Evolutionary conservation across 2,113 vertebrate genomes (phyloP).

Genomic region (Epinephelus lanceolatus): DNA sequence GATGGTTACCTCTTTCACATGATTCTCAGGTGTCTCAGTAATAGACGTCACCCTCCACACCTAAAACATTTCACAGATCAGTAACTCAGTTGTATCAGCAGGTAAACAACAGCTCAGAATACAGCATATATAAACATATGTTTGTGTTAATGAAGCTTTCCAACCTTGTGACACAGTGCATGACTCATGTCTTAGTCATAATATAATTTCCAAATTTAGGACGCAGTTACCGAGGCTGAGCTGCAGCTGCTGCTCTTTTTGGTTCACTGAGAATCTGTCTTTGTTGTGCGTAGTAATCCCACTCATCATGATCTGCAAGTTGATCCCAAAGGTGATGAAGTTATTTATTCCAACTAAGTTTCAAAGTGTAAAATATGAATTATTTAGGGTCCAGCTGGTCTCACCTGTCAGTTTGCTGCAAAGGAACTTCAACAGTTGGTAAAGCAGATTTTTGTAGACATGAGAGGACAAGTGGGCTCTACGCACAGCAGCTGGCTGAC

Average conservation of each 20-base stretch:
- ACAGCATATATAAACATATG: background rate
- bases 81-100: background rate
- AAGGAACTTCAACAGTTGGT: background rate
- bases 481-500: background rate
- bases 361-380: background rate
- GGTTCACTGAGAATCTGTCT: background rate
- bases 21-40: background rate
- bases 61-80: background rate
- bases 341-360: background rate
- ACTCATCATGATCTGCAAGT: background rate
- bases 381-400: background rate
- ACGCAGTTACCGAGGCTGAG: background rate
- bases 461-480: background rate
- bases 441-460: background rate
- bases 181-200: constrained; percentile 26
- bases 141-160: background rate
- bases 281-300: background rate
- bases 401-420: background rate
- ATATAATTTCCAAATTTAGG: background rate
- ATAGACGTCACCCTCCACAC: background rate
- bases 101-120: background rate
- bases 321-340: background rate
- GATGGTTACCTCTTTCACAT: background rate
- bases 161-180: background rate
- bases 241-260: background rate